Conservation (phyloP, 2,797 vertebrate genomes). For the Hydrophis major region DNA sequence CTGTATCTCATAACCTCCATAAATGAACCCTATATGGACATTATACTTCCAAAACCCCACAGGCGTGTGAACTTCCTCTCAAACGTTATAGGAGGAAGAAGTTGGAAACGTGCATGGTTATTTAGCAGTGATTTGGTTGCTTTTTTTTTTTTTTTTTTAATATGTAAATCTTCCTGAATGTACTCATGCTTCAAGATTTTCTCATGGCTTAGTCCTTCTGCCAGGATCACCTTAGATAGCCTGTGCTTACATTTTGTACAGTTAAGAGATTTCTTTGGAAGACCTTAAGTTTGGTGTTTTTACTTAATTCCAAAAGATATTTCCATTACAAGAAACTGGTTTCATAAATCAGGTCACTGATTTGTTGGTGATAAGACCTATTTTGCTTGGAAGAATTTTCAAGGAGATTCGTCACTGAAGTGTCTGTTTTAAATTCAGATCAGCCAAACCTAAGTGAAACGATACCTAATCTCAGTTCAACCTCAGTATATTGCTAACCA, state of each 20-base stretch:
- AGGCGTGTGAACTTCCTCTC: neutral
- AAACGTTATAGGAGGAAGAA: neutral
- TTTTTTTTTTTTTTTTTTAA: neutral
- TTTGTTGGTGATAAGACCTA: constrained; percentile 33
- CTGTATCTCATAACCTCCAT: neutral
- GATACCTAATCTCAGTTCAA: constrained; percentile 30
- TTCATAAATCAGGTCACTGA: constrained; percentile 20
- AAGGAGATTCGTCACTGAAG: constrained; percentile 16
- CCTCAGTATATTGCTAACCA: constrained; percentile 2
- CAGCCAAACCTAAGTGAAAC: constrained; percentile 40
- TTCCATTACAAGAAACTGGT: constrained; percentile 25
- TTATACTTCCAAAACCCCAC: neutral
- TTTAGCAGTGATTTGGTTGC: neutral
- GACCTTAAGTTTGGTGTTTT: constrained; percentile 14
- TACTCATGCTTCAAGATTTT: neutral
- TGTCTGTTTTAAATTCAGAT: constrained; percentile 39
- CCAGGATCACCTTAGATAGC: constrained; percentile 3
- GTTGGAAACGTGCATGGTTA: neutral
- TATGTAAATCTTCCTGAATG: neutral
- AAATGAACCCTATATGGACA: neutral
- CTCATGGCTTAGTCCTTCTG: neutral
- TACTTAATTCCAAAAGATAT: constrained; percentile 5
- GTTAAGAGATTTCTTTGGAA: constrained; percentile 8
- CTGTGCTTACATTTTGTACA: neutral
- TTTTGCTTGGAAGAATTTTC: constrained; percentile 29